Evolutionary conservation across 2,113 vertebrate species (phyloP).

Genomic region (Geothlypis trichas): DNA sequence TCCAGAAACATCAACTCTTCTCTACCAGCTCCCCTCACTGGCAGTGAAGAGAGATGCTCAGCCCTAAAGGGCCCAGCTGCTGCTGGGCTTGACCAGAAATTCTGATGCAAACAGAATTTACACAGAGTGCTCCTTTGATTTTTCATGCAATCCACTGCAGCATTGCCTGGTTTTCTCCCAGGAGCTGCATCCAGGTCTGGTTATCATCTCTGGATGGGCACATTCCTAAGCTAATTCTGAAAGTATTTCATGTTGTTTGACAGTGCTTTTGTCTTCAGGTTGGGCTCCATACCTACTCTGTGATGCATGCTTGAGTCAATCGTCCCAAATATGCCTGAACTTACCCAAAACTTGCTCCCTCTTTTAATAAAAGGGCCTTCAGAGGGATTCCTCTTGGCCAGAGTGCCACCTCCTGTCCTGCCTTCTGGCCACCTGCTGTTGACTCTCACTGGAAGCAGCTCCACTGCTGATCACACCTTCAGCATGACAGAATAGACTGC

Average conservation of each 20-base stretch:
- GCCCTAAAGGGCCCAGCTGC: neutral
- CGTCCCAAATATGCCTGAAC: neutral
- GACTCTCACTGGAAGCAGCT: neutral
- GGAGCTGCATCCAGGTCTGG: neutral
- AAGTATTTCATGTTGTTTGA: neutral
- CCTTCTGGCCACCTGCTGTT: neutral
- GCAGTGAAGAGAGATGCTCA: neutral
- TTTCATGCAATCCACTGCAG: neutral
- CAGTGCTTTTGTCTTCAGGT: neutral
- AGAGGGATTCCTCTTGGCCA: neutral
- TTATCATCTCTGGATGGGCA: neutral
- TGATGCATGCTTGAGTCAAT: neutral
- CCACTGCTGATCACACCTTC: neutral
- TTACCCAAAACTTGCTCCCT: neutral
- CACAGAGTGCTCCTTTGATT: neutral
- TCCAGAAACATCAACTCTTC: neutral
- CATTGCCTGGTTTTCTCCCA: neutral
- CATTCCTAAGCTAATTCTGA: neutral
- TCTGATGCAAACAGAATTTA: neutral
- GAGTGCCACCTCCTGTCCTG: neutral
- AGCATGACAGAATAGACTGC: neutral
- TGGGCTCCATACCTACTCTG: neutral
- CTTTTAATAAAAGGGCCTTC: neutral
- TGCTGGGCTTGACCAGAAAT: neutral
- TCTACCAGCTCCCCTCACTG: constrained; percentile 5